These are phyloP conservation scores for Apodemus speciosus DNA, from an alignment of 2,113 vertebrate genomes.

Conservation along the genomic window DNA sequence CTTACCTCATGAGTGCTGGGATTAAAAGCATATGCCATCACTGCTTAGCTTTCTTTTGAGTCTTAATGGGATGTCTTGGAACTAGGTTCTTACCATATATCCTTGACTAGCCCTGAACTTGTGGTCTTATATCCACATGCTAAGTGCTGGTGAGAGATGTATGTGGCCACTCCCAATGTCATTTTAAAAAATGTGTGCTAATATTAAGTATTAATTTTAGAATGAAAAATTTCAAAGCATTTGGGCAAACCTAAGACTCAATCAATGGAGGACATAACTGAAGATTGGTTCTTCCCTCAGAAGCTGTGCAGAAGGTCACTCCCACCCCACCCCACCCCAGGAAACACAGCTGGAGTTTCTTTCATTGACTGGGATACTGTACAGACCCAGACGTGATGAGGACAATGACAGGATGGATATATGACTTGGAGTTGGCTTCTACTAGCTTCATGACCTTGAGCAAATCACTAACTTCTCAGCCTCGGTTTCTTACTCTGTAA, in stretches of 20 bases:
- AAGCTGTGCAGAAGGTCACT: background rate
- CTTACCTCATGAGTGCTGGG: background rate
- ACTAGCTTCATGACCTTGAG: constrained; percentile 67
- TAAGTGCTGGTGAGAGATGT: background rate
- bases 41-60: background rate
- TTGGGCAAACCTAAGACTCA: background rate
- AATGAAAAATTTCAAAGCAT: background rate
- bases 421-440: background rate
- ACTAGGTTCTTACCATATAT: background rate
- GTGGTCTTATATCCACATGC: background rate
- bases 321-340: too few relatives aligned
- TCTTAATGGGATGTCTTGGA: background rate
- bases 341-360: background rate
- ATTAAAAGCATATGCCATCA: background rate
- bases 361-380: background rate
- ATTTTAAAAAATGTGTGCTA: constrained; percentile 3
- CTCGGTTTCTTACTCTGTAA: constrained; percentile 68
- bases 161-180: background rate
- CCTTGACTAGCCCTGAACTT: background rate
- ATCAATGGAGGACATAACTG: background rate
- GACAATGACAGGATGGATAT: constrained; percentile 15
- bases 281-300: background rate
- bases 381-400: background rate
- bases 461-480: constrained; percentile 65
- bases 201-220: background rate